Conservation (phyloP, 1,140 invertebrate species). For the Drosophila rufa region DNA sequence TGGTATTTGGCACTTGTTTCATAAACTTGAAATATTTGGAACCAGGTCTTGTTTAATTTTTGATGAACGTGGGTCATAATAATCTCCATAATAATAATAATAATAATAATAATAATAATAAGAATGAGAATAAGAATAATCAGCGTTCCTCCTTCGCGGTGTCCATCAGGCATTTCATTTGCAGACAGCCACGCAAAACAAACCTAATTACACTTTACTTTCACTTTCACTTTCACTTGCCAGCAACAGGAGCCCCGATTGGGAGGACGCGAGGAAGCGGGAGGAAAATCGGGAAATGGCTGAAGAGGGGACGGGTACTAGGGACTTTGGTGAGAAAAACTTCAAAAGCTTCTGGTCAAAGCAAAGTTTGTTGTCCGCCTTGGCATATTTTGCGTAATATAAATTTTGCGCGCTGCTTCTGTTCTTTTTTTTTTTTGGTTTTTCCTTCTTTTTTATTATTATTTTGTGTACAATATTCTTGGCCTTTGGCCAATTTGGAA, state of each 20-base stretch:
- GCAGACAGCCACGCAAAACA: conserved; percentile 77
- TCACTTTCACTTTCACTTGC: conserved; percentile 65
- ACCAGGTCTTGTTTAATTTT: conserved; percentile 7
- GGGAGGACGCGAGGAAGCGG: background rate
- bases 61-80: background rate
- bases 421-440: background rate
- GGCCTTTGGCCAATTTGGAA: conserved; percentile 70
- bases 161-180: conserved; percentile 67
- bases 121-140: conserved; percentile 21
- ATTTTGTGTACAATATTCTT: conserved; percentile 55
- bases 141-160: background rate
- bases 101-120: conserved; percentile 11
- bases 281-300: background rate
- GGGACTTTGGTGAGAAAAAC: conserved; percentile 42
- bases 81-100: conserved; percentile 1
- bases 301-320: background rate
- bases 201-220: conserved; percentile 81
- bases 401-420: conserved; percentile 26
- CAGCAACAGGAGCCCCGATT: conserved; percentile 32
- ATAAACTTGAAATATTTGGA: conserved; percentile 24
- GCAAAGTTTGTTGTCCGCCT: conserved; percentile 36
- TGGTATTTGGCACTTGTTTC: conserved; percentile 6
- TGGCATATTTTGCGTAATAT: conserved; percentile 51
- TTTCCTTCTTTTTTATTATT: conserved; percentile 1
- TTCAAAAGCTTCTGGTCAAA: conserved; percentile 63